phyloP scores from a whole-genome alignment of 2,113 vertebrate genomes.

The Prolemur simus region DNA sequence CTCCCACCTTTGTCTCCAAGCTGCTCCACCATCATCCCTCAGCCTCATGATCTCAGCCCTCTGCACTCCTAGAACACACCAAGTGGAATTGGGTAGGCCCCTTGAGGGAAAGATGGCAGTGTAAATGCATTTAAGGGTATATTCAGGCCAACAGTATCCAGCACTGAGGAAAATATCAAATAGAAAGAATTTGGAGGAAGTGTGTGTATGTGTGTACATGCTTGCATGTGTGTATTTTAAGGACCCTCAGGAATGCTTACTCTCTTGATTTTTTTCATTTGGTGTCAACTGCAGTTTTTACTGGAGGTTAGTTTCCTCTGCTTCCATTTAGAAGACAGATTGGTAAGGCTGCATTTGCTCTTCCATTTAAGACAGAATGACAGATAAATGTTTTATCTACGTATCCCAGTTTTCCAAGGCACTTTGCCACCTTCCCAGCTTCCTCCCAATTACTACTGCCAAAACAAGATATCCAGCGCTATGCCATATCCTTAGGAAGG shows the following conservation, averaged over 20 bases:
- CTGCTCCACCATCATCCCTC: not conserved
- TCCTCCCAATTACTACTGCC: not conserved
- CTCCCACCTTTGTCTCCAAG: not conserved
- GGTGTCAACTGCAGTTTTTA: not conserved
- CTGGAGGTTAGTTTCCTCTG: not conserved
- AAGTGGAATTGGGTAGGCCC: not conserved
- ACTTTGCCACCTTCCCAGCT: not conserved
- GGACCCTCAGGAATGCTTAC: not conserved
- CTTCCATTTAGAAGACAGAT: not conserved
- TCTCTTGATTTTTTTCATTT: not conserved
- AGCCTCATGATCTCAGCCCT: not conserved
- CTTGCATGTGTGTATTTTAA: not conserved
- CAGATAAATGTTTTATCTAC: not conserved
- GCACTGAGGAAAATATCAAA: not conserved
- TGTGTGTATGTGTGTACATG: not conserved
- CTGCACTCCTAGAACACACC: not conserved
- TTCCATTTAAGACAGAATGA: not conserved
- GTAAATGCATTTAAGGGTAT: not conserved
- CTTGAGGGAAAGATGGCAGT: not conserved
- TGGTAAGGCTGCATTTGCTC: not conserved
- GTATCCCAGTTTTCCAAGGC: not conserved
- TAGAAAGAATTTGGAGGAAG: not conserved
- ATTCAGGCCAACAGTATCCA: not conserved
- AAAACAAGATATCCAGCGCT: not conserved
- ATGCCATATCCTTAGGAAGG: not conserved